Conservation (phyloP, 1,140 invertebrate species). For the Tetragonula clypearis region DNA sequence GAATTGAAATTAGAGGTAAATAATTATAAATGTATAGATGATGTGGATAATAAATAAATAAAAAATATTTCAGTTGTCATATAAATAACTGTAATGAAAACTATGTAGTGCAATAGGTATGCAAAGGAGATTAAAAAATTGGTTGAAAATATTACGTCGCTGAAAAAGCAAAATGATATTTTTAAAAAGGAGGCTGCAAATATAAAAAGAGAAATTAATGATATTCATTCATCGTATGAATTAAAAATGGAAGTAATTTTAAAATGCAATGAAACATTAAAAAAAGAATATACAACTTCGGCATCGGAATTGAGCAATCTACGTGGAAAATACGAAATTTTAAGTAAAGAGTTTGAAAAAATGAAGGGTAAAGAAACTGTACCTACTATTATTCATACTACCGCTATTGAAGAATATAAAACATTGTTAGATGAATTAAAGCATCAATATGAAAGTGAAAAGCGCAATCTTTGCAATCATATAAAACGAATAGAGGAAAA, state of each 20-base stretch:
- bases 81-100: slow-evolving; percentile 39
- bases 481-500: slow-evolving; percentile 78
- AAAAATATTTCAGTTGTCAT: neutral
- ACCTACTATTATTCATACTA: slow-evolving; percentile 81
- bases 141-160: slow-evolving; percentile 82
- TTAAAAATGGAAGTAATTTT: slow-evolving; percentile 84
- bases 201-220: slow-evolving; percentile 84
- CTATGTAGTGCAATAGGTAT: slow-evolving; percentile 75
- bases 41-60: neutral
- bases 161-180: slow-evolving; percentile 84
- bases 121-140: slow-evolving; percentile 75
- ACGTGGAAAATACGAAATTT: slow-evolving; percentile 82
- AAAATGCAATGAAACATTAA: slow-evolving; percentile 83
- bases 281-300: slow-evolving; percentile 82
- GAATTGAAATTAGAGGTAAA: slow-evolving; percentile 82
- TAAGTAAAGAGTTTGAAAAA: slow-evolving; percentile 81
- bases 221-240: slow-evolving; percentile 84
- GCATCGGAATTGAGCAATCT: slow-evolving; percentile 83
- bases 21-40: slow-evolving; percentile 11
- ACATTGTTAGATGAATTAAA: slow-evolving; percentile 85
- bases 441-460: slow-evolving; percentile 84
- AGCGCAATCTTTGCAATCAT: slow-evolving; percentile 77
- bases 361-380: slow-evolving; percentile 82
- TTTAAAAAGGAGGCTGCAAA: slow-evolving; percentile 80
- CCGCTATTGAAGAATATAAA: slow-evolving; percentile 85